phyloP scores from a whole-genome alignment of 2,113 vertebrate genomes.

The Chinchilla lanigera region DNA sequence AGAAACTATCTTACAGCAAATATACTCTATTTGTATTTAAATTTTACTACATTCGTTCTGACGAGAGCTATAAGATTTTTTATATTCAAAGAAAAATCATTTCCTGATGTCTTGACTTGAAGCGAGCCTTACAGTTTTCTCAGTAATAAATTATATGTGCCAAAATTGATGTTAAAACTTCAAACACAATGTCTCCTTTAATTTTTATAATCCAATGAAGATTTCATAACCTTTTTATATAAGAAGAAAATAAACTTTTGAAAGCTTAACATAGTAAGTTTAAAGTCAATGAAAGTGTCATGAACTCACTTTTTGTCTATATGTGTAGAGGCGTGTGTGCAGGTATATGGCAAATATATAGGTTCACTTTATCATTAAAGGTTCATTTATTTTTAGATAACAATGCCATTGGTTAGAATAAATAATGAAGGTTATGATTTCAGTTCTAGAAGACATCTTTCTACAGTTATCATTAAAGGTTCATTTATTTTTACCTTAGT shows the following conservation, averaged over 20 bases:
- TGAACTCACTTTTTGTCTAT: background rate
- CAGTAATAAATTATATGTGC: background rate
- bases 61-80: constrained; percentile 17
- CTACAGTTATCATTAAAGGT: background rate
- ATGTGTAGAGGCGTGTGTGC: too few relatives aligned
- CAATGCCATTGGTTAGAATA: too few relatives aligned
- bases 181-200: background rate
- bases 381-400: background rate
- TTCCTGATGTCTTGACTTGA: background rate
- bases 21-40: background rate
- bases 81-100: background rate
- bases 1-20: background rate
- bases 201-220: background rate
- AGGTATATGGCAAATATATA: background rate
- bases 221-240: background rate
- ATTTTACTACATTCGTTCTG: background rate
- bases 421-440: too few relatives aligned
- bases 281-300: background rate
- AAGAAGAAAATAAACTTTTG: background rate
- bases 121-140: background rate
- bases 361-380: background rate
- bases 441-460: too few relatives aligned
- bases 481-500: background rate
- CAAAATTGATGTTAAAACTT: constrained; percentile 14
- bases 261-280: background rate